Evolutionary conservation across 1,140 invertebrate genomes (phyloP).

Genomic region (Drosophila nasuta): DNA sequence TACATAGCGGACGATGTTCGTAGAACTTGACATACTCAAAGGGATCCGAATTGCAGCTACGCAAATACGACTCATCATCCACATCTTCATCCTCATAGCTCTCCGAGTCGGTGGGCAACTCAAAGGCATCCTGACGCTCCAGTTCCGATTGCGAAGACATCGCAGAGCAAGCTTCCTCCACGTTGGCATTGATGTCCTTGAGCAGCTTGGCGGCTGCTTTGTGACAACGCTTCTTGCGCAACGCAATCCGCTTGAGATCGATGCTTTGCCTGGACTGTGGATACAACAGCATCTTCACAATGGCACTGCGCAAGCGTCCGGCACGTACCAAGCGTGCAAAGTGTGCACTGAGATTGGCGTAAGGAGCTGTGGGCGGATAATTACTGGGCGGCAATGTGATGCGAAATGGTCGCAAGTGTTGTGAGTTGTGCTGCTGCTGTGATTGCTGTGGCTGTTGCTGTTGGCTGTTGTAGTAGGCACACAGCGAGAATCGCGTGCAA

Average conservation of each 20-base stretch:
- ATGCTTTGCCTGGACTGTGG: conserved; percentile 86
- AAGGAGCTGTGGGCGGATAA: conserved; percentile 89
- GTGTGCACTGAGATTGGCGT: conserved; percentile 90
- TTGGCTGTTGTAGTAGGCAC: conserved; percentile 75
- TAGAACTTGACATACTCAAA: conserved; percentile 89
- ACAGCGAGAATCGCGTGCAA: conserved; percentile 85
- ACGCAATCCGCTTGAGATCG: conserved; percentile 85
- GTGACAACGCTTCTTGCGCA: conserved; percentile 86
- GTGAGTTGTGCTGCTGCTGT: conserved; percentile 29
- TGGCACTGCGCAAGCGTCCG: conserved; percentile 89
- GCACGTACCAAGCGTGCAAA: conserved; percentile 90
- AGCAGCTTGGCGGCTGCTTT: conserved; percentile 83
- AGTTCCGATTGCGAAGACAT: conserved; percentile 72
- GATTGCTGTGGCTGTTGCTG: conserved; percentile 31
- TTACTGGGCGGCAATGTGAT: conserved; percentile 87
- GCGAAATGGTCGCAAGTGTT: conserved; percentile 84
- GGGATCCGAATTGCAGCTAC: conserved; percentile 86
- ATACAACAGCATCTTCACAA: conserved; percentile 91
- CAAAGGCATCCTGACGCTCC: conserved; percentile 87
- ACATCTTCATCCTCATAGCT: conserved; percentile 59
- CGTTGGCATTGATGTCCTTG: conserved; percentile 59
- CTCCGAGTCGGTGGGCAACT: conserved; percentile 84
- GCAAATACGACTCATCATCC: conserved; percentile 53
- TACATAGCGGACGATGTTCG: conserved; percentile 83
- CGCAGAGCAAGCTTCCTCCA: conserved; percentile 30